phyloP scores from a whole-genome alignment of 92 coral and sea anemone species.

The Plumapathes pennacea region DNA sequence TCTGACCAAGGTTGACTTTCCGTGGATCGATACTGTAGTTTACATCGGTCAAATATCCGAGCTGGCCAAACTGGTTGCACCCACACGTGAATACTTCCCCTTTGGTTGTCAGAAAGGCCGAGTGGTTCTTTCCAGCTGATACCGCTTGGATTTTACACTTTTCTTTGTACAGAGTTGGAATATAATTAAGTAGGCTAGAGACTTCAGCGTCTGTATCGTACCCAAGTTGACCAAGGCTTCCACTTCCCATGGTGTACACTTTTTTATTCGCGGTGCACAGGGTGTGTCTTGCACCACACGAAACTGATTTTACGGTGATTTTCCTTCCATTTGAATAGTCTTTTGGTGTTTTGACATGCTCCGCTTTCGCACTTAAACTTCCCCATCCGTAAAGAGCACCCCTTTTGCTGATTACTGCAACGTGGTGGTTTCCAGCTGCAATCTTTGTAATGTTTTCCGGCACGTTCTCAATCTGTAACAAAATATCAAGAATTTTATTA shows the following conservation, averaged over 20 bases:
- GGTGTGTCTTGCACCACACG: conserved; percentile 60
- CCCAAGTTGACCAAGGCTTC: conserved; percentile 62
- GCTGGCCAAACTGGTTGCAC: conserved; percentile 56
- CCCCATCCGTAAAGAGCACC: conserved; percentile 65
- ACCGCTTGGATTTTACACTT: conserved; percentile 14
- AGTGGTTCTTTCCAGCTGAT: conserved; percentile 63
- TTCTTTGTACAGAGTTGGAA: conserved; percentile 5
- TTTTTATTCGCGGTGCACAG: conserved; percentile 40
- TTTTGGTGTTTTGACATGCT: conserved; percentile 19
- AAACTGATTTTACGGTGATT: conserved; percentile 36
- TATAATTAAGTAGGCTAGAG: conserved; percentile 14
- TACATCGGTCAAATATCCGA: conserved; percentile 52
- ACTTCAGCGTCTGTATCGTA: conserved; percentile 15
- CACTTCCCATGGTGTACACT: conserved; percentile 60
- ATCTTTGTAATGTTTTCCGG: conserved; percentile 44
- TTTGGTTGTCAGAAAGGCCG: conserved; percentile 52
- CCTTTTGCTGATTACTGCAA: conserved; percentile 39
- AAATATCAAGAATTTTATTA: too few relatives aligned
- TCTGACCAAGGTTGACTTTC: conserved; percentile 54
- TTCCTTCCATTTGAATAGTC: conserved; percentile 12
- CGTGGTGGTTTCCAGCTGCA: conserved; percentile 54
- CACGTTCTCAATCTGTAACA: conserved; percentile 43
- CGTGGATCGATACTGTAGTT: conserved; percentile 16
- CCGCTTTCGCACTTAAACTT: conserved; percentile 8
- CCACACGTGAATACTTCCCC: conserved; percentile 74